Evolutionary conservation across 2,888 invertebrate species (phyloP).

Genomic region (Polymixis flavicincta): DNA sequence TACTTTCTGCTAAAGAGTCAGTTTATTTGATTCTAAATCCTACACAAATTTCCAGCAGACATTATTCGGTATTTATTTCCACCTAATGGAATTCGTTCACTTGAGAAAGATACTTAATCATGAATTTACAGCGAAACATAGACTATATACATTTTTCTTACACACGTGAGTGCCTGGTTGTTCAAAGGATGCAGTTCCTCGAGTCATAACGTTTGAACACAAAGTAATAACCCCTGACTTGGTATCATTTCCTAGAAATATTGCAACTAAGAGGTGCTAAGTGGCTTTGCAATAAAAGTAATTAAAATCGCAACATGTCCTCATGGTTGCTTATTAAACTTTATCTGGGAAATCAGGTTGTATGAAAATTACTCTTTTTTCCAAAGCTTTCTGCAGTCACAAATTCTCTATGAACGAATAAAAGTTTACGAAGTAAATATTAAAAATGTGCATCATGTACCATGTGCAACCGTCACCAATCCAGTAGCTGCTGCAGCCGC

Average conservation of each 20-base stretch:
- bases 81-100: background rate
- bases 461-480: background rate
- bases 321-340: background rate
- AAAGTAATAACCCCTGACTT: background rate
- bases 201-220: background rate
- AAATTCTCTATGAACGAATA: too few species aligned
- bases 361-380: background rate
- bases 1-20: background rate
- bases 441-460: background rate
- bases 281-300: background rate
- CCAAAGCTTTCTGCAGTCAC: background rate
- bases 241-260: background rate
- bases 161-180: background rate
- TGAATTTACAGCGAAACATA: conserved; percentile 1
- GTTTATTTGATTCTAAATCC: background rate
- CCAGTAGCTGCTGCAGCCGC: too few species aligned
- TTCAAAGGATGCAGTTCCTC: background rate
- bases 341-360: background rate
- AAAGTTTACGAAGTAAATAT: background rate
- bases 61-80: background rate
- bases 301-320: background rate
- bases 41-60: background rate
- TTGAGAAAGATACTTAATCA: background rate
- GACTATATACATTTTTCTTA: background rate
- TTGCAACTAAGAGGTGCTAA: background rate